Conservation (phyloP, 2,113 vertebrate genomes). For the Platysteira castanea region DNA sequence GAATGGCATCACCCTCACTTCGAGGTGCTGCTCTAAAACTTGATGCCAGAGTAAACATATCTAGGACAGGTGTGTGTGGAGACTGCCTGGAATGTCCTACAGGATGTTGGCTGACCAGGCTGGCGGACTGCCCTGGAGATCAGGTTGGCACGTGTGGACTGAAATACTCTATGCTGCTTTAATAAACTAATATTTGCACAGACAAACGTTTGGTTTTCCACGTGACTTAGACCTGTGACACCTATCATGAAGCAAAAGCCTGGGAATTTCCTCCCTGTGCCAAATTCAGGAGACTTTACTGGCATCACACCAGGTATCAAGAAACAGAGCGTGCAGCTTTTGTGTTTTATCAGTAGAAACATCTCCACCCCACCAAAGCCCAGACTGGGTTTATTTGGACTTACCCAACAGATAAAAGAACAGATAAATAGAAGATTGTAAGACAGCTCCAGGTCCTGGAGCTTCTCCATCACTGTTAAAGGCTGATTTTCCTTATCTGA, state of each 20-base stretch:
- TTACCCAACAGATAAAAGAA: neutral
- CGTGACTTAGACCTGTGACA: neutral
- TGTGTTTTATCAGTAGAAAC: neutral
- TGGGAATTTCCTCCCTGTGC: neutral
- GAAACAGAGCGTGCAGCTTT: neutral
- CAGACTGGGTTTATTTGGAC: neutral
- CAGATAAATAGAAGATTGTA: neutral
- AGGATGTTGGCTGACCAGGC: neutral
- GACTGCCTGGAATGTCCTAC: neutral
- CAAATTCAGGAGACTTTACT: neutral
- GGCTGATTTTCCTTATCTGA: neutral
- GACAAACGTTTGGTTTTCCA: neutral
- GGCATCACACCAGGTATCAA: neutral
- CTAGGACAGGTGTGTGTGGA: neutral
- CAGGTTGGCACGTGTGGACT: neutral
- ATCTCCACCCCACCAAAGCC: neutral
- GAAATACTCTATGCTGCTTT: neutral
- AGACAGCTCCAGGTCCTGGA: neutral
- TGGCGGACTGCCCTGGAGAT: neutral
- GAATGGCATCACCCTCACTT: neutral
- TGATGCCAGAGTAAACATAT: neutral
- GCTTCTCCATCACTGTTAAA: neutral
- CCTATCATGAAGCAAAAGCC: neutral
- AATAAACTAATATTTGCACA: slow-evolving; percentile 44
- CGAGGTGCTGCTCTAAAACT: neutral